These are phyloP conservation scores for Sminthurinus signatus DNA, from an alignment of 1,140 invertebrate species.

Conservation along the genomic window DNA sequence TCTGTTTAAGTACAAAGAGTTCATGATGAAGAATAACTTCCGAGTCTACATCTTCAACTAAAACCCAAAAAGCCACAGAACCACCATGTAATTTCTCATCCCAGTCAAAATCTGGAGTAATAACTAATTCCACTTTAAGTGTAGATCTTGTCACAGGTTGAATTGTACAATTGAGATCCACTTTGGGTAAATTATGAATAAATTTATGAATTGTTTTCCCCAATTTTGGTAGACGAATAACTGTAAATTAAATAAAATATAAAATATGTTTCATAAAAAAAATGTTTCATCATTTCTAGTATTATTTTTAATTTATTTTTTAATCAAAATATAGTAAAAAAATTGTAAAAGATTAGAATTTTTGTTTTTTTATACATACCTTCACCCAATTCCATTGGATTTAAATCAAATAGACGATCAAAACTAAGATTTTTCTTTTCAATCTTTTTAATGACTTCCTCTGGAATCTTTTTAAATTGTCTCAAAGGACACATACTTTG, in stretches of 20 bases:
- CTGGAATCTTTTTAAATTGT: slow-evolving; percentile 97
- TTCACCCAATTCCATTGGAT: slow-evolving; percentile 96
- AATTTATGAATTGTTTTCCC: slow-evolving; percentile 98
- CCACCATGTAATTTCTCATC: slow-evolving; percentile 94
- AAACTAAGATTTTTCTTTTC: slow-evolving; percentile 93
- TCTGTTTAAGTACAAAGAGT: slow-evolving; percentile 92
- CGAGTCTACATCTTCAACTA: slow-evolving; percentile 95
- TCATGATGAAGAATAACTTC: slow-evolving; percentile 95
- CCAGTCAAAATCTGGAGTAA: slow-evolving; percentile 99
- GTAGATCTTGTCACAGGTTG: slow-evolving; percentile 96
- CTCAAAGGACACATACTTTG: slow-evolving; percentile 97
- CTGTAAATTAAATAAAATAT: too few species aligned
- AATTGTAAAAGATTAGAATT: too few species aligned
- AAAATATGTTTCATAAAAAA: too few species aligned
- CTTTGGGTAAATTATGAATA: slow-evolving; percentile 93
- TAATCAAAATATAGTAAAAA: too few species aligned
- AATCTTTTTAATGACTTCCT: slow-evolving; percentile 95
- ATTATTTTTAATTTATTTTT: too few species aligned
- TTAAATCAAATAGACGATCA: slow-evolving; percentile 80
- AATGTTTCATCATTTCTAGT: too few species aligned
- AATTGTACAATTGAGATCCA: slow-evolving; percentile 91
- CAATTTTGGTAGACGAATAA: slow-evolving; percentile 90
- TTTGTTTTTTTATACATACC: too few species aligned
- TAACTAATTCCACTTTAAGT: slow-evolving; percentile 88
- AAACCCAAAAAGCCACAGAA: slow-evolving; percentile 97